A percentile compares a stretch with the other conserved stretches of the same genome.
These are phyloP conservation scores for Apoderus coryli DNA, from an alignment of 2,888 invertebrate species.

Conservation along the genomic window DNA sequence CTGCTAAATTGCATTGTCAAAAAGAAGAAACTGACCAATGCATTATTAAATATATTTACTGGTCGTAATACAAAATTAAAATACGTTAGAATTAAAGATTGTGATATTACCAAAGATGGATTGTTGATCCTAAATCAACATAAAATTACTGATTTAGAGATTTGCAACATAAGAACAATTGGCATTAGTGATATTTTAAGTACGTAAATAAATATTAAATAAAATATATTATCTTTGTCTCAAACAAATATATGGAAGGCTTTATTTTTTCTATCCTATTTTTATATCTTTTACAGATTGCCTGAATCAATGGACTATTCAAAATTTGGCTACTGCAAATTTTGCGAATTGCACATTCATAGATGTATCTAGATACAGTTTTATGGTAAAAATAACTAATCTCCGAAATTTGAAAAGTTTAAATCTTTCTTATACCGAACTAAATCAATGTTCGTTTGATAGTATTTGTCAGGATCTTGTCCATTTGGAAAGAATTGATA, in stretches of 20 bases:
- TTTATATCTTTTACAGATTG: conserved; percentile 33
- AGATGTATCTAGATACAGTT: conserved; percentile 35
- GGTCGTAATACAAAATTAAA: conserved; percentile 42
- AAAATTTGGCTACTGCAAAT: conserved; percentile 44
- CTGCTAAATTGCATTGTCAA: conserved; percentile 39
- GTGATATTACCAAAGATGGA: conserved; percentile 41
- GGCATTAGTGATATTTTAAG: conserved; percentile 37
- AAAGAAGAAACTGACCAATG: conserved; percentile 43
- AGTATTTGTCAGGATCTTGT: conserved; percentile 51
- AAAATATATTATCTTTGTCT: too few relatives aligned
- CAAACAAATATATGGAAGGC: too few relatives aligned
- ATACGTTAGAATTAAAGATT: conserved; percentile 43
- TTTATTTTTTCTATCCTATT: neutral
- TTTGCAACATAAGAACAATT: conserved; percentile 43
- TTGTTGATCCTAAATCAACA: conserved; percentile 45
- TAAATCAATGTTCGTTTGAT: conserved; percentile 47
- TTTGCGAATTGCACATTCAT: conserved; percentile 47
- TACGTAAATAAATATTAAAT: too few relatives aligned
- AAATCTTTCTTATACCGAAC: conserved; percentile 53
- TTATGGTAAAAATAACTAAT: conserved; percentile 41
- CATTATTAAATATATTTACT: conserved; percentile 42
- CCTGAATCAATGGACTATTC: conserved; percentile 48
- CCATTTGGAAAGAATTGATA: conserved; percentile 46
- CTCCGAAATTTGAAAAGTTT: conserved; percentile 42
- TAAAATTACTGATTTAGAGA: conserved; percentile 45